phyloP scores from a whole-genome alignment of 2,113 vertebrate genomes.

The Raja brachyura region DNA sequence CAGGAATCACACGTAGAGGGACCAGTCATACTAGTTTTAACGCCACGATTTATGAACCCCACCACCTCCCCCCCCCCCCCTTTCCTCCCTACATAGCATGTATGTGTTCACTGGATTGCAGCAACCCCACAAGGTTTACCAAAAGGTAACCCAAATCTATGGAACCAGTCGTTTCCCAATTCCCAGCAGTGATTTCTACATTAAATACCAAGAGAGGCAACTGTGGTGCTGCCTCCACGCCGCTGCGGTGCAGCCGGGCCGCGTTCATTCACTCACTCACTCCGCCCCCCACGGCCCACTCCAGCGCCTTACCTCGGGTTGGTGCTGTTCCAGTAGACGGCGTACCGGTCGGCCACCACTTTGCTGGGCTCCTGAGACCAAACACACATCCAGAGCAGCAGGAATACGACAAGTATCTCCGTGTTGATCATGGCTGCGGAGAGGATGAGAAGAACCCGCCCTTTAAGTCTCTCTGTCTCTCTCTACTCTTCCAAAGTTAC shows the following conservation, averaged over 20 bases:
- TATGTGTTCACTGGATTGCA: too few relatives aligned
- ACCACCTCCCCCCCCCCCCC: not conserved
- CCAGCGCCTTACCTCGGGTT: conserved; percentile 72
- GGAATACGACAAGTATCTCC: conserved; percentile 85
- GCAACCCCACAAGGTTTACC: not conserved
- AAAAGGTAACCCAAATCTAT: too few relatives aligned
- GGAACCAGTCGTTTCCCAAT: not conserved
- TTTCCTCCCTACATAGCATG: not conserved
- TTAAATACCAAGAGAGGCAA: not conserved
- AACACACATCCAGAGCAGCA: conserved; percentile 88
- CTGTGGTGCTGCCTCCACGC: conserved; percentile 41
- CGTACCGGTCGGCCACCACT: conserved; percentile 91
- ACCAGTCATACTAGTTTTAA: not conserved
- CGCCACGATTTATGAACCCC: not conserved
- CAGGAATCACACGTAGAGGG: not conserved
- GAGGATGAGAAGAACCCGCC: conserved; percentile 25
- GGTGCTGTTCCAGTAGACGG: conserved; percentile 96
- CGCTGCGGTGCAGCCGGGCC: conserved; percentile 40
- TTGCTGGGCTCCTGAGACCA: conserved; percentile 89
- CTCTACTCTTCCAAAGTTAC: not conserved
- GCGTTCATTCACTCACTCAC: conserved; percentile 9
- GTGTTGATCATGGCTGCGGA: conserved; percentile 85
- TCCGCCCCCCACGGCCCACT: conserved; percentile 13
- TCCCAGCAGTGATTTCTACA: not conserved
- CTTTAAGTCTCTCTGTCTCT: not conserved